Base-by-base conservation (phyloP, 2,113 vertebrate species). In the Harpagus bidentatus region DNA sequence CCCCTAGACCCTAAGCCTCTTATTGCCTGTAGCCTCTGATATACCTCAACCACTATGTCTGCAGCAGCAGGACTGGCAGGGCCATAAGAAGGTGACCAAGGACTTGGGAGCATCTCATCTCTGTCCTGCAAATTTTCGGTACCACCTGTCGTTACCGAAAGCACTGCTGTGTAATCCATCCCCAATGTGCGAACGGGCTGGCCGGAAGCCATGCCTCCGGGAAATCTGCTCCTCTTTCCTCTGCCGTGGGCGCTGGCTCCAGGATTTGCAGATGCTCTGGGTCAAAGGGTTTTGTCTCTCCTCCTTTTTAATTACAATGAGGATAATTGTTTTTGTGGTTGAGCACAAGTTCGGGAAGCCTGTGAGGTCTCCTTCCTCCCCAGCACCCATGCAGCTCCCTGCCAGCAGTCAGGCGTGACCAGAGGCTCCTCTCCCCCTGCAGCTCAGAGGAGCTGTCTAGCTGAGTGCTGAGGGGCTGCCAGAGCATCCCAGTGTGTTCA, bases 261-360 rank as follows among this genome's bases (percentile, higher is more conserved):
- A 73, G 74, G 67, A 36, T 86, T 48, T 90, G 62, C 74, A 96
- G 90, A 36, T 93, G 91, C 63, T 92, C 34, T 31, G 67, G 76
- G 56, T 82, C 86, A 42, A 58, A 62, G 40, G 31, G 16, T 53
- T 88, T 82, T 58, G 50, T 40, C 34, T 86, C 45, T 92, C 45
- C 43, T 87, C 73, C 40, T 56, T 65, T 80, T 82, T 69, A 92
- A 82, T 80, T 90, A 43, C 61, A 55, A 40, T 0, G 2, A 70
- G 65, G 25, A 79, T 77, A 79, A 92, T 38, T 72, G 36, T 52
- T 34, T 90, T 90, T 82, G 71, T 76, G 86, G 56, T 8, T 50
- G 62, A 69, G 34, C 74, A 38, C 18, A 18, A 90, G 56, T n/a
- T 8, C 6, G 2, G 65, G 56, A 55, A 52, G 42, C 52, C 67